Evolutionary conservation across 2,113 vertebrate species (phyloP).

Genomic region (Galbula dea): DNA sequence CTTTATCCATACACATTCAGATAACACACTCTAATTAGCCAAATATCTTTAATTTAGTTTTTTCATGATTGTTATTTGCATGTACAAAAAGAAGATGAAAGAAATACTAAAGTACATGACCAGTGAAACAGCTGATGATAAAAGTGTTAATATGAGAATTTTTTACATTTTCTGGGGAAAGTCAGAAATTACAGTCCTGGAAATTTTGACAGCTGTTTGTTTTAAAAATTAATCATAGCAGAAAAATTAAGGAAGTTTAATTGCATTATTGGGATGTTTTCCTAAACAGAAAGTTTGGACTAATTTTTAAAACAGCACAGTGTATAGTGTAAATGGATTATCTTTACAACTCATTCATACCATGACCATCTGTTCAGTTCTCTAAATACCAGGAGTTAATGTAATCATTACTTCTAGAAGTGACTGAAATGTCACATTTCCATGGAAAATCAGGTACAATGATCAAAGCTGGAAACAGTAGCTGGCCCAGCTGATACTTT

Average conservation of each 20-base stretch:
- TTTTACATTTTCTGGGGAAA: background rate
- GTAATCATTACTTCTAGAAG: slow-evolving; percentile 22
- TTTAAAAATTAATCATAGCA: background rate
- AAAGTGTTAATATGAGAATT: background rate
- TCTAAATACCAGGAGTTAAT: background rate
- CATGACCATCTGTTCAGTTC: background rate
- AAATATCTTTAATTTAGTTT: background rate
- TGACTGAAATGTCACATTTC: slow-evolving; percentile 16
- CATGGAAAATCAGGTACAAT: background rate
- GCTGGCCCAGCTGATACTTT: background rate
- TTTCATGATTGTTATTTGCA: background rate
- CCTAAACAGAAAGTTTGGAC: background rate
- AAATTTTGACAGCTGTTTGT: background rate
- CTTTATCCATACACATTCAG: background rate
- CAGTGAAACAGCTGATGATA: background rate
- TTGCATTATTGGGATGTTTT: background rate
- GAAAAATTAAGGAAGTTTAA: background rate
- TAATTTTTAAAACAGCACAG: background rate
- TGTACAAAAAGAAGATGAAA: background rate
- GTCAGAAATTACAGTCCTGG: background rate
- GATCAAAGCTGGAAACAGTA: background rate
- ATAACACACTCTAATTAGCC: background rate
- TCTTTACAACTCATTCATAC: background rate
- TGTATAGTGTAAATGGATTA: background rate
- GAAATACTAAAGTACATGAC: background rate